Base-by-base conservation (phyloP, 2,797 vertebrate genomes). In the Syngnathus rostellatus region DNA sequence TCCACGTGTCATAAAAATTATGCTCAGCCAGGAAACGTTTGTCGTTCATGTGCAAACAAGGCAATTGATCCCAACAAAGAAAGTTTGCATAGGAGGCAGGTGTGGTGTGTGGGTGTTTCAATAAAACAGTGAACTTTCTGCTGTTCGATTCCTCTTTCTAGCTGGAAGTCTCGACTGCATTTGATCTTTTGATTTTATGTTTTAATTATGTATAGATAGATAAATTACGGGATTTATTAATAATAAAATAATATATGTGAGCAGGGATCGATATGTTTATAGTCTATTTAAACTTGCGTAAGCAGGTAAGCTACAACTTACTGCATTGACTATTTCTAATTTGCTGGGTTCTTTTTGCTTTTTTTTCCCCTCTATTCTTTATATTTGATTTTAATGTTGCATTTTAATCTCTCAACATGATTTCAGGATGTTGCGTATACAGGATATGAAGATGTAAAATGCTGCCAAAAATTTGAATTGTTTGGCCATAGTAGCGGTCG, bases 41-140 rank as follows among this genome's bases (percentile, higher is more conserved):
- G 41, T 62, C 60, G 21, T 45, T 62, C 41, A 25, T 45, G 41
- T 43, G 60, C 41, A 62, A 62, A 62, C 41, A 62, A 62, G 60
- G 41, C 45, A 62, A 62, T 61, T 19, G 41, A 25, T 6, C 21
- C 25, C 11, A 45, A 62, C 60, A 46, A 62, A 62, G 60, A 62
- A 62, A 62, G 41, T 62, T 62, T 62, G 41, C 41, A 62, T 16
- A 25, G 60, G 60, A 23, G 25, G 60, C 6, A 62, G 60, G 60
- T 62, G 11, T 21, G 59, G 40, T 45, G 21, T 25, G 40, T 62
- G 60, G 60, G 21, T 45, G 41, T 21, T 62, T 25, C 11, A 62
- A 62, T 62, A 14, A 62, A 62, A 62, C 60, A 25, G 60, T 46
- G 41, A 21, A 62, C 21, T 62, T 62, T 45, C 59, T 39, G n/a